Evolutionary conservation across 2,888 invertebrate genomes (phyloP), one percentile per base, ranked within the genome.

Genomic region (Eupeodes latifasciatus): DNA sequence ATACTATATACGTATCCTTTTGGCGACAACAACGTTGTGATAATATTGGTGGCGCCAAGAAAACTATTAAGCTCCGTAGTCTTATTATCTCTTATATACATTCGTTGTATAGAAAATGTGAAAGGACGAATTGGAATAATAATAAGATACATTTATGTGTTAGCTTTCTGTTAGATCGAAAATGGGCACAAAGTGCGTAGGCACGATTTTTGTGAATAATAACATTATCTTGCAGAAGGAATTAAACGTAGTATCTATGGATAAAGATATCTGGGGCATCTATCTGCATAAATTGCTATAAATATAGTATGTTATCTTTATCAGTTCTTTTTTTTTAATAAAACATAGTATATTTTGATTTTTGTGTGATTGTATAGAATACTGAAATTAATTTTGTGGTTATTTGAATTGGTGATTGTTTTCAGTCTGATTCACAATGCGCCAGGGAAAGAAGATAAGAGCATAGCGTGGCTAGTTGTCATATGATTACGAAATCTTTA

Each of bases 31-130:
- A 34, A 61, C 34, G n/a, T 47, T 62, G 55, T 49, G 55, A 82
- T 62, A 82, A 66, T 74, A 86, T 75, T 69, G 55, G 34, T 82
- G 85, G 81, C 85, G 85, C 85, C 85, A 69, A 78, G 78, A 64
- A 78, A 57, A 78, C 82, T 77, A 55, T 78, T 78, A 74, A 71
- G 34, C 36, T 27, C 55, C 72, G 12, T 27, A 44, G 40, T 40
- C 40, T 40, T 71, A 55, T 71, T 19, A 71, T 71, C 71, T 71
- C 40, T 55, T 9, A 40, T 40, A 40, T 40, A 40, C 40, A 27
- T 27, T 27, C 27, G 27, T 27, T 27, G 27, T 40, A 40, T 7
- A 53, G 69, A 16, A 40, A 40, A 36, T 53, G 69, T 69, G 53
- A 36, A 71, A 16, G 53, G 53, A 69, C 34, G 4, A 36, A 19